These are phyloP conservation scores for Psittacara wagleri DNA, from an alignment of 2,113 vertebrate species.

Conservation along the genomic window DNA sequence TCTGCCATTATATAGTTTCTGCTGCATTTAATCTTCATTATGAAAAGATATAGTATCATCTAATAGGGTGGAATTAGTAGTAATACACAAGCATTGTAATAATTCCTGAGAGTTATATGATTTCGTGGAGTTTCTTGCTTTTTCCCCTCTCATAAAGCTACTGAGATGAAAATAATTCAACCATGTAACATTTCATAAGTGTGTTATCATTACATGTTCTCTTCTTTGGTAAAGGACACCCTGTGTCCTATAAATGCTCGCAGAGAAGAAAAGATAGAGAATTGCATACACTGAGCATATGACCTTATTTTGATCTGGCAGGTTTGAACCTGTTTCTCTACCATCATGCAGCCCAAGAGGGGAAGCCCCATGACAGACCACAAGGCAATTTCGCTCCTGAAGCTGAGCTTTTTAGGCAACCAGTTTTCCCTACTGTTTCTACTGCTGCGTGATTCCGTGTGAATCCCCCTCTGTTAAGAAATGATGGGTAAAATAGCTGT, in stretches of 20 bases:
- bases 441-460: fast-evolving
- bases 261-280: neutral
- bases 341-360: neutral
- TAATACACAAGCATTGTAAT: conserved; percentile 61
- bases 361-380: neutral
- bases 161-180: conserved; percentile 48
- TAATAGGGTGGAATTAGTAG: conserved; percentile 73
- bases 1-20: conserved; percentile 72
- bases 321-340: neutral
- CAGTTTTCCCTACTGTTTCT: neutral
- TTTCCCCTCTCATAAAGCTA: conserved; percentile 53
- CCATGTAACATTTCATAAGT: conserved; percentile 47
- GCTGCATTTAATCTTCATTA: conserved; percentile 74
- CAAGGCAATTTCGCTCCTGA: neutral
- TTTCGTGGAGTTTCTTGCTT: conserved; percentile 58
- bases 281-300: neutral
- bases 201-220: conserved; percentile 31
- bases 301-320: neutral
- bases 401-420: neutral
- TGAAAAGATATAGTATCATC: conserved; percentile 66
- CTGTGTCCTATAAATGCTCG: neutral
- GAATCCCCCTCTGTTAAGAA: neutral
- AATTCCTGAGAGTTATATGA: conserved; percentile 65
- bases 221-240: conserved; percentile 4
- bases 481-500: neutral